A percentile compares a stretch with the other conserved stretches of the same genome.
phyloP scores from a whole-genome alignment of 1,140 invertebrate genomes.

The Planococcus citri region DNA sequence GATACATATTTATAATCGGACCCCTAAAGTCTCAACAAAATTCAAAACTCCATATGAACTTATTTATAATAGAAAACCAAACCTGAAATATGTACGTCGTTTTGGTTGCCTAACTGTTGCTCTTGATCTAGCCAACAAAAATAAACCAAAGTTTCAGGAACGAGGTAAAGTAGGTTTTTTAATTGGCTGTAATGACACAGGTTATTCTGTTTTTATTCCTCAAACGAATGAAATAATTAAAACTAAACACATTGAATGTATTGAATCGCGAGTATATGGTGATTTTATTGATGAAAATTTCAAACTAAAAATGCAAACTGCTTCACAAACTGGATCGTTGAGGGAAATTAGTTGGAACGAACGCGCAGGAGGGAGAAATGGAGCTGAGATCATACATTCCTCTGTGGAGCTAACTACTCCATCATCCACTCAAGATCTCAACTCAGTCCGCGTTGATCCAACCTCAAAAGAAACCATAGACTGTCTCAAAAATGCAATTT shows the following conservation, averaged over 20 bases:
- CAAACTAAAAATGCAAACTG: too few species aligned
- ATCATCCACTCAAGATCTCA: too few species aligned
- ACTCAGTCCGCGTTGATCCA: too few species aligned
- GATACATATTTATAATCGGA: constrained; percentile 24
- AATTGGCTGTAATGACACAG: constrained; percentile 24
- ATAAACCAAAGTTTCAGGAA: constrained; percentile 18
- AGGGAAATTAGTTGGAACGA: too few species aligned
- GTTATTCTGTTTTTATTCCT: constrained; percentile 22
- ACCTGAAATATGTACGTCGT: constrained; percentile 11
- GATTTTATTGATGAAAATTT: too few species aligned
- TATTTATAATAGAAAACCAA: constrained; percentile 28
- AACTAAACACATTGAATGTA: constrained; percentile 21
- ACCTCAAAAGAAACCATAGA: too few species aligned
- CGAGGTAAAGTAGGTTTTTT: constrained; percentile 19
- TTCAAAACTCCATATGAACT: constrained; percentile 31
- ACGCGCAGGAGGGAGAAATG: too few species aligned
- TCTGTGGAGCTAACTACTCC: too few species aligned
- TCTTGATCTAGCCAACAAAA: constrained; percentile 14
- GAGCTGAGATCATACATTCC: too few species aligned
- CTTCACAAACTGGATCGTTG: too few species aligned
- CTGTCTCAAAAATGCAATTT: too few species aligned
- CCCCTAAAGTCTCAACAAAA: constrained; percentile 27
- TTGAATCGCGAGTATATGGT: too few species aligned
- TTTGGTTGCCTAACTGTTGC: constrained; percentile 21
- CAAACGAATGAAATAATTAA: neutral